Evolutionary conservation across 2,113 vertebrate genomes (phyloP).

Genomic region (Poicephalus gulielmi): DNA sequence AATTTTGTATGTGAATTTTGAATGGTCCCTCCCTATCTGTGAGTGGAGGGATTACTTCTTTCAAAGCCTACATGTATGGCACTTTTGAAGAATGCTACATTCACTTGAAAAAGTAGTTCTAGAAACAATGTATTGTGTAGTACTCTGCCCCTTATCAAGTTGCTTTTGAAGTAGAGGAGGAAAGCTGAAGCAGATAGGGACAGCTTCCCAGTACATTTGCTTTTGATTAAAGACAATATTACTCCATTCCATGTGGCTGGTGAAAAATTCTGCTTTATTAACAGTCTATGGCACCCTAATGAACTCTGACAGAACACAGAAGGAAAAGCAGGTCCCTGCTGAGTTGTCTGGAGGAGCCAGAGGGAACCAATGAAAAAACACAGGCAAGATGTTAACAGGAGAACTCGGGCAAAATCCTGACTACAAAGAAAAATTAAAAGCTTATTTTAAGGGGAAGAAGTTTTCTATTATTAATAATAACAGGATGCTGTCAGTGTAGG

Average conservation of each 20-base stretch:
- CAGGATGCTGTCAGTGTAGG: background rate
- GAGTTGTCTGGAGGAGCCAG: background rate
- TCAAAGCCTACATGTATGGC: fast-evolving
- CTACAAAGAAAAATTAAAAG: constrained; percentile 3
- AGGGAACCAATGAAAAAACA: background rate
- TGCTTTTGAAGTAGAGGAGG: background rate
- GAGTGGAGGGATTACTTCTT: background rate
- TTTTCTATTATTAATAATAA: background rate
- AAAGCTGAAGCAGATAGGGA: background rate
- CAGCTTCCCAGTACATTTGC: background rate
- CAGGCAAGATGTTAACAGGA: background rate
- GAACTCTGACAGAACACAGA: constrained; percentile 31
- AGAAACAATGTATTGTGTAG: background rate
- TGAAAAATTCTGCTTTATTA: constrained; percentile 20
- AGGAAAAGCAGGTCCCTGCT: background rate
- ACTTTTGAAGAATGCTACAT: background rate
- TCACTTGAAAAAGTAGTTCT: background rate
- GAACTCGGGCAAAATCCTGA: background rate
- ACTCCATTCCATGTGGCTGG: background rate
- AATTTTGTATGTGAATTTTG: background rate
- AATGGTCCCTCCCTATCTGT: background rate
- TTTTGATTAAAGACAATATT: constrained; percentile 16
- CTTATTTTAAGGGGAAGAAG: background rate
- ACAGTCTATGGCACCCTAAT: background rate
- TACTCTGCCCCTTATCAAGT: background rate